Evolutionary conservation across 2,888 invertebrate species (phyloP).

Genomic region (Periphyllus acericola): DNA sequence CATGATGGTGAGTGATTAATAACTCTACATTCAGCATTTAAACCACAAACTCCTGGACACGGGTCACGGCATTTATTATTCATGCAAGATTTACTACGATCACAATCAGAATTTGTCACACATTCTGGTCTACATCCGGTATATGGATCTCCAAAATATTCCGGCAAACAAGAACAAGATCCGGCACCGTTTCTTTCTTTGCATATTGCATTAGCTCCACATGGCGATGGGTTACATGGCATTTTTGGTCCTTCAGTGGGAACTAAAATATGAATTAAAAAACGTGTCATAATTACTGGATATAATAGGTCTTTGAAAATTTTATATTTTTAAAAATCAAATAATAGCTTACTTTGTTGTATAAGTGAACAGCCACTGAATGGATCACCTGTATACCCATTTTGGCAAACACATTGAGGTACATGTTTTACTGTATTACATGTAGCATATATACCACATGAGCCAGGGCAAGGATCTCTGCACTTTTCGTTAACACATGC

Average conservation of each 20-base stretch:
- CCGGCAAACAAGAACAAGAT: constrained; percentile 82
- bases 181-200: constrained; percentile 83
- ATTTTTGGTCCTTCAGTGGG: constrained; percentile 70
- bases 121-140: constrained; percentile 88
- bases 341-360: constrained; percentile 72
- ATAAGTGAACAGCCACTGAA: constrained; percentile 71
- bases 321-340: neutral
- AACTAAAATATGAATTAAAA: constrained; percentile 66
- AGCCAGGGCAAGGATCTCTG: constrained; percentile 74
- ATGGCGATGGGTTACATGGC: constrained; percentile 86
- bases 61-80: constrained; percentile 88
- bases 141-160: constrained; percentile 88
- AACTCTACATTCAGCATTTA: constrained; percentile 85
- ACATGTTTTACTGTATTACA: constrained; percentile 73
- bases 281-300: neutral
- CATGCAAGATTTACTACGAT: constrained; percentile 79
- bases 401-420: constrained; percentile 70
- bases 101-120: constrained; percentile 86
- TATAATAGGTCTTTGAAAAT: neutral
- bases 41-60: constrained; percentile 83
- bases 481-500: constrained; percentile 71
- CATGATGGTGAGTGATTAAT: constrained; percentile 85
- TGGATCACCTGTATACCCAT: constrained; percentile 74
- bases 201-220: constrained; percentile 87
- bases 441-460: constrained; percentile 76